These are phyloP conservation scores for Eriocheir sinensis DNA, from an alignment of 1,140 invertebrate species.

Conservation along the genomic window DNA sequence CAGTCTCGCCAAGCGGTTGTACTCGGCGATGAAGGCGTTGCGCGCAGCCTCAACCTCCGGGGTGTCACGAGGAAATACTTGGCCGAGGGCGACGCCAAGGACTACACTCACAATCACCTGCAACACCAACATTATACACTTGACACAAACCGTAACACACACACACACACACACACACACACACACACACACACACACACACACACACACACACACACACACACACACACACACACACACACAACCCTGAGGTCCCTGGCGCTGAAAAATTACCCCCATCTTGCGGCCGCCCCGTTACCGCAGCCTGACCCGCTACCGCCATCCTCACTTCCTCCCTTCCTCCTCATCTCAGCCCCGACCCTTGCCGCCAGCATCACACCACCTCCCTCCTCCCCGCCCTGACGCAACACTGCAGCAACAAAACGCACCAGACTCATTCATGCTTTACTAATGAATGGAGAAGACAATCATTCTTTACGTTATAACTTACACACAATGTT, in stretches of 20 bases:
- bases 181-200: background rate
- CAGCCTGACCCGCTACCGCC: background rate
- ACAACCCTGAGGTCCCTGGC: background rate
- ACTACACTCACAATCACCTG: slow-evolving; percentile 71
- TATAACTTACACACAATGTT: too few relatives aligned
- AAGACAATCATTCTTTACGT: too few relatives aligned
- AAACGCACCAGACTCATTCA: background rate
- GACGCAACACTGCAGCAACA: background rate
- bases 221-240: background rate
- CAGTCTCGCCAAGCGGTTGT: slow-evolving; percentile 71
- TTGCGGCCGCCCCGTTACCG: background rate
- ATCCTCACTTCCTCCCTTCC: background rate
- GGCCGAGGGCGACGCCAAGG: slow-evolving; percentile 56
- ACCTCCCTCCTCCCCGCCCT: too few relatives aligned
- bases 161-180: slow-evolving; percentile 27
- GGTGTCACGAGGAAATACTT: slow-evolving; percentile 64
- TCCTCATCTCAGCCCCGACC: background rate
- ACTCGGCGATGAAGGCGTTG: slow-evolving; percentile 64
- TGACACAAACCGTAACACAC: background rate
- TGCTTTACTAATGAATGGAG: background rate
- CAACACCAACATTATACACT: background rate
- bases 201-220: background rate
- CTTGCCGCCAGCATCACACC: too few relatives aligned
- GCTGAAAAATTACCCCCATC: background rate
- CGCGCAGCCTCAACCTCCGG: slow-evolving; percentile 58